Conservation (phyloP, 2,113 vertebrate species). For the Pachycephala philippinensis region DNA sequence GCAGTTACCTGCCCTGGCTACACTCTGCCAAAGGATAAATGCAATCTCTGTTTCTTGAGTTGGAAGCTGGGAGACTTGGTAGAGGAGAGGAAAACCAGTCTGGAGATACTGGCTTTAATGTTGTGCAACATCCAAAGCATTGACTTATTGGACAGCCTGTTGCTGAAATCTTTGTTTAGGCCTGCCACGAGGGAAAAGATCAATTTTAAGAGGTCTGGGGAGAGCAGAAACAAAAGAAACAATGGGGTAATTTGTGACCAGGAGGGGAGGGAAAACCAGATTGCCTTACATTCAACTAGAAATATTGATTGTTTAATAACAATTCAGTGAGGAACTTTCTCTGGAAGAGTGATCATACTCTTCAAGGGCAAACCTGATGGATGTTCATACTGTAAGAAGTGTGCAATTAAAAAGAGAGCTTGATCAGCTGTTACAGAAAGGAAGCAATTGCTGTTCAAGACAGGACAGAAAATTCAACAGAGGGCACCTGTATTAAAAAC, state of each 20-base stretch:
- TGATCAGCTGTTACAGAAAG: not conserved
- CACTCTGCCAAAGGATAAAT: not conserved
- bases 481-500: not conserved
- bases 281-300: not conserved
- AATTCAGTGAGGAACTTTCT: not conserved
- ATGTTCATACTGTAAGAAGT: not conserved
- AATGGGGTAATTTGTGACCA: not conserved
- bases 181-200: not conserved
- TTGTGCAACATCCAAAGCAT: not conserved
- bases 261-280: not conserved
- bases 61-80: not conserved
- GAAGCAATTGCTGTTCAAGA: not conserved
- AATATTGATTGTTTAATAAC: constrained; percentile 14
- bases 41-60: not conserved
- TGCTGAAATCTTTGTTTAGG: not conserved
- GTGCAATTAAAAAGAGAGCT: not conserved
- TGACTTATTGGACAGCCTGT: not conserved
- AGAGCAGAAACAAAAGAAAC: not conserved
- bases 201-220: not conserved
- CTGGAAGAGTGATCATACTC: not conserved
- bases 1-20: not conserved
- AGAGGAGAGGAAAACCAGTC: not conserved
- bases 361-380: not conserved
- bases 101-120: not conserved
- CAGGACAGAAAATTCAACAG: not conserved